Evolutionary conservation across 92 coral and sea anemone genomes (phyloP).

Genomic region (Actinostola sp.): DNA sequence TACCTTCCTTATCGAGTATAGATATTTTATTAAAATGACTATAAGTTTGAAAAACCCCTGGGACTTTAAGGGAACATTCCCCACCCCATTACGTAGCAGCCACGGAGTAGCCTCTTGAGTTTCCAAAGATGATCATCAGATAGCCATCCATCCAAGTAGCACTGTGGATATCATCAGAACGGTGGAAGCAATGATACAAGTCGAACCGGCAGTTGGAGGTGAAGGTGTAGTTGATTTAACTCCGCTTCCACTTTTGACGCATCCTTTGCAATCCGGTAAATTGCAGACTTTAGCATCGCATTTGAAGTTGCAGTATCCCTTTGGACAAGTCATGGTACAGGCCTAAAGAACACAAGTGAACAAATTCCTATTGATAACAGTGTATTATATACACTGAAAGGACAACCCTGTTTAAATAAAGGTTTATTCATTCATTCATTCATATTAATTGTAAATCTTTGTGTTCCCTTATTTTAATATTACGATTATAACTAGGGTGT

Average conservation of each 20-base stretch:
- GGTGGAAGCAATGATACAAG: too few species aligned
- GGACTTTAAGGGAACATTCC: too few species aligned
- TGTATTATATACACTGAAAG: not conserved
- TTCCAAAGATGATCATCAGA: too few species aligned
- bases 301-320: conserved; percentile 39
- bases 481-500: not conserved
- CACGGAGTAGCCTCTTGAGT: too few species aligned
- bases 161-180: too few species aligned
- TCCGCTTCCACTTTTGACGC: conserved; percentile 24
- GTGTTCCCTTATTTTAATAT: not conserved
- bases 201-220: not conserved
- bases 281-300: conserved; percentile 51
- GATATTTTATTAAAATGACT: too few species aligned
- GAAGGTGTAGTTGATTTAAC: not conserved
- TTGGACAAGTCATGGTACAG: not conserved
- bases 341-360: not conserved
- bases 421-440: not conserved
- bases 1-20: too few species aligned
- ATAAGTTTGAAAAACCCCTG: too few species aligned
- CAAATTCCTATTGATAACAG: not conserved
- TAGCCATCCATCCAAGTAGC: too few species aligned
- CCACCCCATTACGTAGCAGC: too few species aligned
- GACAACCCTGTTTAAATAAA: not conserved
- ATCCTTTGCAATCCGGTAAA: conserved; percentile 39
- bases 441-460: too few species aligned